Evolutionary conservation across 2,888 invertebrate genomes (phyloP).

Genomic region (Hirtodrosophila alboralis): DNA sequence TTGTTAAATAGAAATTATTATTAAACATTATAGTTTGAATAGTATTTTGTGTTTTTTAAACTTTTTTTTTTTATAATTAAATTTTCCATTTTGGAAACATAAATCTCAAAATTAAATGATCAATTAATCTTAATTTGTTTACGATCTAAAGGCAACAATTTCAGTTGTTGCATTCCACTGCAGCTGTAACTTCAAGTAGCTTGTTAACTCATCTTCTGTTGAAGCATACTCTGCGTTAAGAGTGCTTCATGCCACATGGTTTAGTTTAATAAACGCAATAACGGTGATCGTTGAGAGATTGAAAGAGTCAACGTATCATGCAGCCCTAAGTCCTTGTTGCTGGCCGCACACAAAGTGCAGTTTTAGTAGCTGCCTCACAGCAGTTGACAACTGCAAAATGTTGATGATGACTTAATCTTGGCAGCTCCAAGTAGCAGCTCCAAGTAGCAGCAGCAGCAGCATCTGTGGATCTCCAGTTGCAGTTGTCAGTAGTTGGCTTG

Average conservation of each 20-base stretch:
- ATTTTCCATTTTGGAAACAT: too few relatives aligned
- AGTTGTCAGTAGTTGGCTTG: constrained; percentile 31
- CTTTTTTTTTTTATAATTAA: too few relatives aligned
- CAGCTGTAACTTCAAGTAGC: neutral
- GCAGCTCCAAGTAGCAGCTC: constrained; percentile 38
- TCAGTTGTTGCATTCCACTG: neutral
- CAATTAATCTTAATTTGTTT: too few relatives aligned
- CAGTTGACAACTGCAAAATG: constrained; percentile 81
- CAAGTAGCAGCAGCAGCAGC: constrained; percentile 23
- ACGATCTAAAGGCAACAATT: neutral
- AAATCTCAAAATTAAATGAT: too few relatives aligned
- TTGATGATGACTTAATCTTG: constrained; percentile 80
- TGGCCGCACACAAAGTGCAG: constrained; percentile 76
- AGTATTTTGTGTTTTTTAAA: too few relatives aligned
- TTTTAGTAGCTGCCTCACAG: constrained; percentile 70
- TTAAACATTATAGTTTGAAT: too few relatives aligned
- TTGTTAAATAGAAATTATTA: too few relatives aligned
- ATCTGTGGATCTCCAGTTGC: constrained; percentile 44
- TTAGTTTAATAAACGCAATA: constrained; percentile 26
- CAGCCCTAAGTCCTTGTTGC: constrained; percentile 51
- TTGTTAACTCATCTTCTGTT: constrained; percentile 4
- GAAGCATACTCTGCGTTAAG: neutral
- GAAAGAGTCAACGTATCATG: constrained; percentile 28
- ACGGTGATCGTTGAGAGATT: constrained; percentile 37
- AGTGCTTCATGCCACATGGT: neutral